Evolutionary conservation across 2,113 vertebrate species (phyloP), one percentile per base, ranked within the genome.

Genomic region (Scytalopus superciliaris): DNA sequence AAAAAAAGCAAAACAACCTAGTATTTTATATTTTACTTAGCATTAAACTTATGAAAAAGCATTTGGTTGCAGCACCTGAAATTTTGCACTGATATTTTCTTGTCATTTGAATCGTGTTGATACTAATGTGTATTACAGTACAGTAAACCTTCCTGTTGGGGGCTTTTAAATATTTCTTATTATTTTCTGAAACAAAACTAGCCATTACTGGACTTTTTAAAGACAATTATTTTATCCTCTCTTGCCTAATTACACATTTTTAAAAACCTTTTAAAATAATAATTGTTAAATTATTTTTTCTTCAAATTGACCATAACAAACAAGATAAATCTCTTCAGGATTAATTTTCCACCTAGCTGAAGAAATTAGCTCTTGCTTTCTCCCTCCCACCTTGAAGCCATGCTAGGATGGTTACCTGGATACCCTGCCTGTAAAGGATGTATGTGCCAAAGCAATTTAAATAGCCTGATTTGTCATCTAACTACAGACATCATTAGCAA

Each of bases 381-480:
- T 76, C 68, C 18, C 73, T 95, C 94, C 95, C 60, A 79, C 89
- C 85, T 82, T 49, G 66, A 52, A 91, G 76, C 79, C 1, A 3
- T 44, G 66, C 87, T 85, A 15, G 66, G 60, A 35, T 39, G 79
- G 94, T 97, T 96, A 96, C 94, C 90, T 95, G 77, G 94, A 95
- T 96, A 94, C 95, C 82, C 62, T 50, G 84, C 66, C 92, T 82
- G 37, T n/a, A 89, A 84, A 84, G 59, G 88, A 94, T 87, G 87
- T 33, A 49, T 80, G 72, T 88, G 84, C 77, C 1, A 45, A 42
- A 45, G 93, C 57, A 68, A 79, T 92, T 88, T 88, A 83, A 87
- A 95, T 84, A 93, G 87, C 87, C 84, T 73, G 89, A 79, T 95
- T 94, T 96, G 92, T 96, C 96, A 94, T 93, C 87, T 78, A 93